Percentiles rank a stretch among this genome's conserved stretches.
phyloP scores from a whole-genome alignment of 2,797 vertebrate species.

The Melanotaenia boesemani region DNA sequence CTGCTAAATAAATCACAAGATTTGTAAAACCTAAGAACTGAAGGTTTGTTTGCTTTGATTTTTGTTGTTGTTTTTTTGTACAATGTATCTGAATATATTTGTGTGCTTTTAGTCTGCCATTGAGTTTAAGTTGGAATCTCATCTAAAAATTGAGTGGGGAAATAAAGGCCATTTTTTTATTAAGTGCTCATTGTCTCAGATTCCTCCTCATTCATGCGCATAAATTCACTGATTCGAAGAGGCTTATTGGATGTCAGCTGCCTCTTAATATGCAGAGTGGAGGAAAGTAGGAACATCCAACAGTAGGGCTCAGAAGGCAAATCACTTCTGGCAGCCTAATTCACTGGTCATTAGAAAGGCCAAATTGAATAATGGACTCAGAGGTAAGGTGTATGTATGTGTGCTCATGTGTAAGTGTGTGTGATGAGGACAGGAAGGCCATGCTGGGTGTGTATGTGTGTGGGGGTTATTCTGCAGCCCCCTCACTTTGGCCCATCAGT shows the following conservation, averaged over 20 bases:
- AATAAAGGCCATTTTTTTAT: slow-evolving; percentile 8
- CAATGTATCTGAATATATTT: not conserved
- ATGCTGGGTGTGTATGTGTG: slow-evolving; percentile 50
- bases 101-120: not conserved
- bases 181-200: slow-evolving; percentile 15
- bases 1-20: not conserved
- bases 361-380: slow-evolving; percentile 86
- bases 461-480: slow-evolving; percentile 61
- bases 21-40: no score
- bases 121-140: slow-evolving; percentile 6
- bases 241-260: slow-evolving; percentile 49
- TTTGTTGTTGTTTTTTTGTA: no score
- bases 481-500: slow-evolving; percentile 81
- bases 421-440: slow-evolving; percentile 52
- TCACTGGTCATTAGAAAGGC: slow-evolving; percentile 82
- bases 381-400: slow-evolving; percentile 38
- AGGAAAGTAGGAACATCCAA: slow-evolving; percentile 64
- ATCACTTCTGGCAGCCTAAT: slow-evolving; percentile 86
- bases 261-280: slow-evolving; percentile 67
- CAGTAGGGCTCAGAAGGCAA: slow-evolving; percentile 71
- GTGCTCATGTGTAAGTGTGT: slow-evolving; percentile 33
- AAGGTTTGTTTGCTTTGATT: no score
- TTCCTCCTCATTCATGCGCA: slow-evolving; percentile 6
- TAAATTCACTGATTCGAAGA: slow-evolving; percentile 43
- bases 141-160: not conserved